phyloP scores from a whole-genome alignment of 2,113 vertebrate species.

The Ctenomys sociabilis region DNA sequence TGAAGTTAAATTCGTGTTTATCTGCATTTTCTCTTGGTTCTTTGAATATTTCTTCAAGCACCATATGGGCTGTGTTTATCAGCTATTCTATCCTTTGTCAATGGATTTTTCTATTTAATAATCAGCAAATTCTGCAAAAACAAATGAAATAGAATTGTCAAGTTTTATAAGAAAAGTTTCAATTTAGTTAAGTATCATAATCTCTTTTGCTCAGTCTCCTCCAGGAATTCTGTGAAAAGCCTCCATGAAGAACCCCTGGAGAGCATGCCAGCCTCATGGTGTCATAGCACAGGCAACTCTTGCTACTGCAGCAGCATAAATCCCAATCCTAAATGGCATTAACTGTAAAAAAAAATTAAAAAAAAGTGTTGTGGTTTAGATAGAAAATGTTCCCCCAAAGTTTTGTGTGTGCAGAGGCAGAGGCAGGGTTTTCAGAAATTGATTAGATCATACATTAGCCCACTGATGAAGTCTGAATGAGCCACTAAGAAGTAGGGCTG shows the following conservation, averaged over 20 bases:
- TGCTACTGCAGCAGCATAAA: neutral
- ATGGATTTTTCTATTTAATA: constrained; percentile 46
- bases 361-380: neutral
- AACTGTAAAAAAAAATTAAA: neutral
- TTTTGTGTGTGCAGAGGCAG: neutral
- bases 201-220: neutral
- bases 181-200: neutral
- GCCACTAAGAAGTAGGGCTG: neutral
- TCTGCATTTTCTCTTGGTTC: constrained; percentile 13
- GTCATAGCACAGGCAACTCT: neutral
- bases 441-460: neutral
- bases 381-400: neutral
- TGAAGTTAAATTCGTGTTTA: neutral
- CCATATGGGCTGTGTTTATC: neutral
- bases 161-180: constrained; percentile 26
- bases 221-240: neutral
- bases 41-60: constrained; percentile 3
- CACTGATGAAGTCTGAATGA: neutral
- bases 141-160: neutral
- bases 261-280: neutral
- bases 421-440: neutral
- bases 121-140: neutral
- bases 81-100: neutral
- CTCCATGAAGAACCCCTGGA: neutral
- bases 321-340: neutral